These are phyloP conservation scores for Sardinella longiceps DNA, from an alignment of 2,797 vertebrate genomes.

Conservation along the genomic window DNA sequence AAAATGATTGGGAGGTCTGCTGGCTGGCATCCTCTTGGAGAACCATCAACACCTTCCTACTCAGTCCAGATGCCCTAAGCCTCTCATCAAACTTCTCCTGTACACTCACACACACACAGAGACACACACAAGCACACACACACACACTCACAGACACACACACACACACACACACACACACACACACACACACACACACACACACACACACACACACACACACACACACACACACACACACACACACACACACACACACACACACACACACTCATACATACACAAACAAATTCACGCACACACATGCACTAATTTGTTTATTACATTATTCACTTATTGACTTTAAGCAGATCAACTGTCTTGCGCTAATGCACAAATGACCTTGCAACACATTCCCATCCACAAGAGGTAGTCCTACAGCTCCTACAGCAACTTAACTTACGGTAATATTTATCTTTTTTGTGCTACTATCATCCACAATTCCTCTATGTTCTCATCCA, in stretches of 20 bases:
- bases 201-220: not conserved
- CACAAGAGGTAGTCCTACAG: no score
- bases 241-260: not conserved
- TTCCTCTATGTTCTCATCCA: no score
- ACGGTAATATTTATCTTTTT: no score
- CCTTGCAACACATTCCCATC: not conserved
- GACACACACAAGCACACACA: not conserved
- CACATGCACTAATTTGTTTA: not conserved
- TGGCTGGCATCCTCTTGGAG: not conserved
- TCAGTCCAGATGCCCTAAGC: not conserved
- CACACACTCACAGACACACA: not conserved
- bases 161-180: not conserved
- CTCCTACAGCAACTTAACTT: no score
- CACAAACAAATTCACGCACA: not conserved
- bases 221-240: not conserved
- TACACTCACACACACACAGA: not conserved
- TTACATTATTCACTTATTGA: not conserved
- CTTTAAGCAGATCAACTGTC: not conserved
- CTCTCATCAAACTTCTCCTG: constrained; percentile 32
- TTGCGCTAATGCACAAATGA: not conserved
- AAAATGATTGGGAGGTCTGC: not conserved
- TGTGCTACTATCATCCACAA: no score
- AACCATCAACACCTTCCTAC: not conserved
- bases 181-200: not conserved
- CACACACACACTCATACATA: not conserved